Evolutionary conservation across 1,140 invertebrate genomes (phyloP).

Genomic region (Hypsibius dujardini): DNA sequence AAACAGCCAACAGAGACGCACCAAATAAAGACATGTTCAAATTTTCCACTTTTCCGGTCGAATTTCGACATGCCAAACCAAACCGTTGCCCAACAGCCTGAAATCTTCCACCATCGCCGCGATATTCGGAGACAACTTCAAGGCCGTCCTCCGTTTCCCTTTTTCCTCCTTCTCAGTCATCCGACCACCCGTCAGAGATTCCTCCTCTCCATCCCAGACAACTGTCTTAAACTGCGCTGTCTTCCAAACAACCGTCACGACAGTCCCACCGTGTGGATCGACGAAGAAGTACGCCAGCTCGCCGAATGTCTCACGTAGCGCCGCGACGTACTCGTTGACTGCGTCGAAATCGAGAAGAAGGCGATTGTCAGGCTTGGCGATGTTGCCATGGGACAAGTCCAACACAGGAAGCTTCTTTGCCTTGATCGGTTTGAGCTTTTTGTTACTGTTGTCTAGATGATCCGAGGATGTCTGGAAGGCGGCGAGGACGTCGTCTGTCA

Average conservation of each 20-base stretch:
- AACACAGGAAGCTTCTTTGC: conserved; percentile 18
- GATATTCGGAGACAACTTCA: no score
- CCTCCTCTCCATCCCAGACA: no score
- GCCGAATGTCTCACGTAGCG: conserved; percentile 53
- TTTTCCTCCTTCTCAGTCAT: no score
- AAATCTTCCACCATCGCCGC: no score
- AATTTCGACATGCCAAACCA: no score
- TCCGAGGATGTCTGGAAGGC: not conserved
- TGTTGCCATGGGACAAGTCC: not conserved
- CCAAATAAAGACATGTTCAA: no score
- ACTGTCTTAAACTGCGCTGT: conserved; percentile 33
- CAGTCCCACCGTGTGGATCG: conserved; percentile 58
- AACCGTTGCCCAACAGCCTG: no score
- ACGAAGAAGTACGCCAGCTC: conserved; percentile 71
- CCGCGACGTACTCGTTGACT: conserved; percentile 48
- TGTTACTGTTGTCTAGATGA: conserved; percentile 17
- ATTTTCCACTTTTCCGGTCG: no score
- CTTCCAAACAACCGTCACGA: conserved; percentile 63
- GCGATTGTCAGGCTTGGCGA: not conserved
- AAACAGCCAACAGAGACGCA: no score
- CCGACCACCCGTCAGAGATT: no score
- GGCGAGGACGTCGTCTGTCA: conserved; percentile 15
- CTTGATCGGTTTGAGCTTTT: conserved; percentile 19
- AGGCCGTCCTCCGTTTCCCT: no score
- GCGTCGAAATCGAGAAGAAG: conserved; percentile 55